Percentiles rank a stretch among this genome's conserved stretches.
These are phyloP conservation scores for Lagenorhynchus albirostris DNA, from an alignment of 2,113 vertebrate genomes.

Conservation along the genomic window DNA sequence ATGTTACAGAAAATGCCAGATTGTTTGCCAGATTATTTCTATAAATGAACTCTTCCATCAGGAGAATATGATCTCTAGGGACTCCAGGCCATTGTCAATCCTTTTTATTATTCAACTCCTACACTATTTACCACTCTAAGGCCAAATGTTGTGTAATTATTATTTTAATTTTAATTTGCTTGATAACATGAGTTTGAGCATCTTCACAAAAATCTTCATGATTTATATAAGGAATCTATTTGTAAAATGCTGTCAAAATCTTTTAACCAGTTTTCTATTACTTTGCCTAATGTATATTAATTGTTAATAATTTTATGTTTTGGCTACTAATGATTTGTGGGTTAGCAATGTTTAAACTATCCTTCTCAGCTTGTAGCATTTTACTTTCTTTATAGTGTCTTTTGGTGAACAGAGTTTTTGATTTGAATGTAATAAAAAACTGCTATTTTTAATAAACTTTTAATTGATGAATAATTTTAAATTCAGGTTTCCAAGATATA, in stretches of 20 bases:
- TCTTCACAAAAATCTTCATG: neutral
- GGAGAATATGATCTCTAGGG: neutral
- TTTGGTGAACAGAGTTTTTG: neutral
- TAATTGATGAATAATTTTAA: neutral
- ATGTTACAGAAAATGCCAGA: neutral
- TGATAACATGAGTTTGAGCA: neutral
- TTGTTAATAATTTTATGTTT: neutral
- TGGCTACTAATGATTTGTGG: neutral
- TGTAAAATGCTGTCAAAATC: neutral
- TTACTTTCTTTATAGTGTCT: neutral
- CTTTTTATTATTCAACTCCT: neutral
- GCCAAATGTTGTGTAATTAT: neutral
- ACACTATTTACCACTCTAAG: neutral
- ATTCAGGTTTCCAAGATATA: neutral
- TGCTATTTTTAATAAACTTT: neutral
- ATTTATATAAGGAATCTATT: neutral
- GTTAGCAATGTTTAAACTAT: neutral
- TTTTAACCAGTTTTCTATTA: neutral
- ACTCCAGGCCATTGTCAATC: neutral
- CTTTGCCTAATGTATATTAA: neutral
- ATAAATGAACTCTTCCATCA: neutral
- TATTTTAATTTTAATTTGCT: neutral
- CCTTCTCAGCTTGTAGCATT: neutral
- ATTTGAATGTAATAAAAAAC: neutral
- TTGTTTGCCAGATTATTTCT: neutral